These are phyloP conservation scores for Ochropleura leucogaster DNA, from an alignment of 2,888 invertebrate species.

Conservation along the genomic window DNA sequence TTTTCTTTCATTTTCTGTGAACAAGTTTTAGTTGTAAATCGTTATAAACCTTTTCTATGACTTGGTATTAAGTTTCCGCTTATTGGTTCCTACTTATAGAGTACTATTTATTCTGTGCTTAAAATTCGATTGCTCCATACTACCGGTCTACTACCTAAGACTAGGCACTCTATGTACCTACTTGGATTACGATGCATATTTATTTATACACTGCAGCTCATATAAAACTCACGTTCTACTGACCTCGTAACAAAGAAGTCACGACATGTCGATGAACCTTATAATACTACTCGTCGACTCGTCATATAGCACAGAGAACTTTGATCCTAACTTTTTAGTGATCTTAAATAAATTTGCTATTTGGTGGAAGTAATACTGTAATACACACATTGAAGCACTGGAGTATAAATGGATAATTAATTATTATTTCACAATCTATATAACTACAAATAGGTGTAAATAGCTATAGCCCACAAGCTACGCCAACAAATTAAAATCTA, in stretches of 20 bases:
- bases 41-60: not conserved
- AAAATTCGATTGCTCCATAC: constrained; percentile 20
- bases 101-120: too few species aligned
- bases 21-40: not conserved
- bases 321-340: not conserved
- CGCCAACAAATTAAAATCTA: not conserved
- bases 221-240: constrained; percentile 22
- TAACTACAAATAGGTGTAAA: not conserved
- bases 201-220: constrained; percentile 13
- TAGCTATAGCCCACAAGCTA: too few species aligned
- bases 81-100: not conserved
- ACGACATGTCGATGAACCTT: constrained; percentile 40
- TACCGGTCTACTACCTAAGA: not conserved
- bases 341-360: not conserved
- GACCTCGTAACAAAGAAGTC: constrained; percentile 40
- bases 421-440: not conserved
- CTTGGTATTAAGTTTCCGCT: not conserved
- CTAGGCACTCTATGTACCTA: not conserved
- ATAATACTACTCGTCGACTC: not conserved
- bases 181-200: constrained; percentile 4
- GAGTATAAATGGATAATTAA: not conserved
- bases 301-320: not conserved
- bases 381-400: not conserved
- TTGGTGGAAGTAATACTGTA: not conserved
- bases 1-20: not conserved